These are phyloP conservation scores for Microcebus lehilahytsara DNA, from an alignment of 2,113 vertebrate species.

Conservation along the genomic window DNA sequence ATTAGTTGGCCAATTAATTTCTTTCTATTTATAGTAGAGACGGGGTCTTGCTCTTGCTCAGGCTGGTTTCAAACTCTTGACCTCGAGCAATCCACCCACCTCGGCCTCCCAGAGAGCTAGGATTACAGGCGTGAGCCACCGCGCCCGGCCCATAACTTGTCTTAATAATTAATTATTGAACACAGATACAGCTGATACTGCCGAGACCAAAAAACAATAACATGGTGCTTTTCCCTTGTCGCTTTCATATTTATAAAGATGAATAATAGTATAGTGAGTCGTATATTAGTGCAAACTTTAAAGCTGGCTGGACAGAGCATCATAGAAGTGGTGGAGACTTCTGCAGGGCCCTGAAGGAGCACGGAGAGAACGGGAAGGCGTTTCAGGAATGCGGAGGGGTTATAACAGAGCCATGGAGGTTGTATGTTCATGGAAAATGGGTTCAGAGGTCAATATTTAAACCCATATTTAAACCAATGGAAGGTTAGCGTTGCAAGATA, in stretches of 20 bases:
- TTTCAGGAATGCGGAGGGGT: not conserved
- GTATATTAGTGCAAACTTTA: not conserved
- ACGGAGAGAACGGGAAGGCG: not conserved
- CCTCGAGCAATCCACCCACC: no score
- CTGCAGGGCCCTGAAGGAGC: not conserved
- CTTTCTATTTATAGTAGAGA: no score
- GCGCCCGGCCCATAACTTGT: not conserved
- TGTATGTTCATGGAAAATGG: not conserved
- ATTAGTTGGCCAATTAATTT: no score
- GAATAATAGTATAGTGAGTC: not conserved
- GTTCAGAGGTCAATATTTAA: not conserved
- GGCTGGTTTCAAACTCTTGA: no score
- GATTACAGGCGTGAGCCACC: no score
- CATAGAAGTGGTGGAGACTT: not conserved
- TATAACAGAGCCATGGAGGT: not conserved
- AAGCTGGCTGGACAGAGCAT: not conserved
- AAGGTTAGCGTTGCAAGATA: not conserved
- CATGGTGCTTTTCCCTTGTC: not conserved
- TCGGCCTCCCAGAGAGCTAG: no score
- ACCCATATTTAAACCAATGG: not conserved
- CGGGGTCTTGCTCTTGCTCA: no score
- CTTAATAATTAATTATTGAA: not conserved
- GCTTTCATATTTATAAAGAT: constrained; percentile 18
- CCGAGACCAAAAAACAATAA: not conserved
- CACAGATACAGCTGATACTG: not conserved